phyloP scores from a whole-genome alignment of 2,797 vertebrate genomes.

The Falco rusticolus region DNA sequence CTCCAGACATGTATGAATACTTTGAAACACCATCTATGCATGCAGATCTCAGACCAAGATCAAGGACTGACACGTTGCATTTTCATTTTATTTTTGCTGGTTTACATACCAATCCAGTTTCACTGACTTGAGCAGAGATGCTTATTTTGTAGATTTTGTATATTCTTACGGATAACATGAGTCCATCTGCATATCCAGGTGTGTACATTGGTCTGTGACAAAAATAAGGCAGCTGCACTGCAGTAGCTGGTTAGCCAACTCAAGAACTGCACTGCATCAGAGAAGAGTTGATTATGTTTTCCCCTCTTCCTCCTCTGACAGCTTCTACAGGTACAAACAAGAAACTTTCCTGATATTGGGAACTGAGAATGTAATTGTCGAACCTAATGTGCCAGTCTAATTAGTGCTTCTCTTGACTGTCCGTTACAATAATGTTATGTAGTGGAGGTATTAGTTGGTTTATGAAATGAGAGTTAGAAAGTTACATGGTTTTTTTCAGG shows the following conservation, averaged over 20 bases:
- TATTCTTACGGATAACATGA: background rate
- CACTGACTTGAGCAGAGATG: background rate
- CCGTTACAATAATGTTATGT: background rate
- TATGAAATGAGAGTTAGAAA: background rate
- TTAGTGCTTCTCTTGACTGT: background rate
- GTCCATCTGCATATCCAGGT: background rate
- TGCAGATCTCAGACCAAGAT: background rate
- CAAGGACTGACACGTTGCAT: background rate
- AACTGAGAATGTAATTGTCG: conserved; percentile 14
- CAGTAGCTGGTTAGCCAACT: background rate
- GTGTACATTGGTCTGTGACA: background rate
- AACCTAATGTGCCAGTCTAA: background rate
- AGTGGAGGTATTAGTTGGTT: background rate
- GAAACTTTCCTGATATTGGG: background rate
- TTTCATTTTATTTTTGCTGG: background rate
- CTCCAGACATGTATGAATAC: background rate
- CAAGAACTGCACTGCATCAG: background rate
- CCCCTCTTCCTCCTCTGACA: background rate
- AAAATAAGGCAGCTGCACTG: background rate
- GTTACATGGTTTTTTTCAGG: background rate
- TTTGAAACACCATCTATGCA: background rate
- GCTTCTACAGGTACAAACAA: background rate
- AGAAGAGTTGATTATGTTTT: background rate
- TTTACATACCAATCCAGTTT: background rate
- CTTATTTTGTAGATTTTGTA: background rate